Evolutionary conservation across 2,113 vertebrate genomes (phyloP).

Genomic region (human): DNA sequence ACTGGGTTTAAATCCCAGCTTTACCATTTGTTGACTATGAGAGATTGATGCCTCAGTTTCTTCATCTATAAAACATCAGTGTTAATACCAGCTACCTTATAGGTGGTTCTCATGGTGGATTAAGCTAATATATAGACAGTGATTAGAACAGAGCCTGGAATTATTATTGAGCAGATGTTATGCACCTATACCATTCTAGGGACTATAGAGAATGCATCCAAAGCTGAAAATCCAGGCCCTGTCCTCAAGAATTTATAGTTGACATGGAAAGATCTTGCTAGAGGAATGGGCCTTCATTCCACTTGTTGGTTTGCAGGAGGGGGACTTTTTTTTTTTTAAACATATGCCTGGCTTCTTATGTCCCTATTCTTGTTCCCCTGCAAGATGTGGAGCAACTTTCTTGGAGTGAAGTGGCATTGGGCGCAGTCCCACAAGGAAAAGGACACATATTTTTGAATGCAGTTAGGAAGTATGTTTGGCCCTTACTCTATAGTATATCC

Average conservation of each 20-base stretch:
- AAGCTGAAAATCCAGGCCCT: neutral
- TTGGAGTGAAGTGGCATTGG: neutral
- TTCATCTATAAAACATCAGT: neutral
- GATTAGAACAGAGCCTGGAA: neutral
- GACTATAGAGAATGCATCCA: neutral
- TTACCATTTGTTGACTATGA: neutral
- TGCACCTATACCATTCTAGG: neutral
- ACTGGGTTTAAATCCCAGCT: neutral
- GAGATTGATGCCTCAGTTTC: neutral
- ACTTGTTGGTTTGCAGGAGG: neutral
- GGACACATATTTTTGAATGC: neutral
- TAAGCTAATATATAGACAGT: neutral
- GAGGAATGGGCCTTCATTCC: neutral
- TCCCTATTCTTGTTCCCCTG: neutral
- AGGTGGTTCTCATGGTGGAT: neutral
- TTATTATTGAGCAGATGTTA: neutral
- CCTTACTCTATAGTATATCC: neutral
- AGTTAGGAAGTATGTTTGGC: no score
- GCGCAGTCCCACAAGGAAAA: neutral
- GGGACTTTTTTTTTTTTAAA: neutral
- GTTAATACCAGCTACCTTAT: neutral
- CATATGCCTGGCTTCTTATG: neutral
- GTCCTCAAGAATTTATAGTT: neutral
- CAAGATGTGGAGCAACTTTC: neutral
- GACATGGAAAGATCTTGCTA: neutral